Percentiles rank a stretch among this genome's conserved stretches.
phyloP scores from a whole-genome alignment of 2,888 invertebrate species.

The Perithous albicinctus region DNA sequence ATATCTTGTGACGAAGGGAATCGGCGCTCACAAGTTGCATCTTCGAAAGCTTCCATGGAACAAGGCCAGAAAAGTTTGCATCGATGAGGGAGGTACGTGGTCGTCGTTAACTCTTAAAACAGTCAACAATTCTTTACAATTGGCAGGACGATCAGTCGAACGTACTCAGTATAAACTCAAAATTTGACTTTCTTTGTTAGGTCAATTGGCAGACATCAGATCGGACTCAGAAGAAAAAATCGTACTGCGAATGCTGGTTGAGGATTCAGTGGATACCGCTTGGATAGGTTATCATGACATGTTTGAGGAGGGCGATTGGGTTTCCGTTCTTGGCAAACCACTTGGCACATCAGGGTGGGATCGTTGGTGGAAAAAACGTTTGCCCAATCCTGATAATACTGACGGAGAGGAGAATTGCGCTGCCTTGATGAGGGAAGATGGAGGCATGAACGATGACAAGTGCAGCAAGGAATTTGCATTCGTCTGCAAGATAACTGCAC shows the following conservation, averaged over 20 bases:
- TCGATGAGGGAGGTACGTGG: constrained; percentile 64
- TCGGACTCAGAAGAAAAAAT: constrained; percentile 63
- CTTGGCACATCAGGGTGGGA: constrained; percentile 61
- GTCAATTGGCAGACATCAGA: constrained; percentile 66
- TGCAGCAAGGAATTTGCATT: constrained; percentile 22
- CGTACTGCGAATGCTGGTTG: constrained; percentile 54
- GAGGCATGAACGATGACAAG: constrained; percentile 52
- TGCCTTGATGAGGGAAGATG: not conserved
- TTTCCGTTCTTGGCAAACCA: constrained; percentile 62
- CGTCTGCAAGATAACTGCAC: constrained; percentile 58
- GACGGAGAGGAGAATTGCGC: constrained; percentile 46
- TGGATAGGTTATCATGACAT: constrained; percentile 70
- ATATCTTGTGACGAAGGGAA: not conserved
- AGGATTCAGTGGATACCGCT: constrained; percentile 37
- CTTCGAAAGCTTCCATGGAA: constrained; percentile 48
- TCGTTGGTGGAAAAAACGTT: constrained; percentile 44
- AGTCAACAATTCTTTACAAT: too few relatives aligned
- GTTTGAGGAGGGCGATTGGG: constrained; percentile 69
- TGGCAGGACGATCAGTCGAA: too few relatives aligned
- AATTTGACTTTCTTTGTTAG: too few relatives aligned
- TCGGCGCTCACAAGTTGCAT: constrained; percentile 56
- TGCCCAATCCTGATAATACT: constrained; percentile 47
- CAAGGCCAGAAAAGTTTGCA: constrained; percentile 62
- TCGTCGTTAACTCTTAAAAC: not conserved
- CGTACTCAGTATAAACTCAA: too few relatives aligned